A percentile compares a stretch with the other conserved stretches of the same genome.
Conservation (phyloP, 92 coral and sea anemone species). For the Palythoa grandiflora region DNA sequence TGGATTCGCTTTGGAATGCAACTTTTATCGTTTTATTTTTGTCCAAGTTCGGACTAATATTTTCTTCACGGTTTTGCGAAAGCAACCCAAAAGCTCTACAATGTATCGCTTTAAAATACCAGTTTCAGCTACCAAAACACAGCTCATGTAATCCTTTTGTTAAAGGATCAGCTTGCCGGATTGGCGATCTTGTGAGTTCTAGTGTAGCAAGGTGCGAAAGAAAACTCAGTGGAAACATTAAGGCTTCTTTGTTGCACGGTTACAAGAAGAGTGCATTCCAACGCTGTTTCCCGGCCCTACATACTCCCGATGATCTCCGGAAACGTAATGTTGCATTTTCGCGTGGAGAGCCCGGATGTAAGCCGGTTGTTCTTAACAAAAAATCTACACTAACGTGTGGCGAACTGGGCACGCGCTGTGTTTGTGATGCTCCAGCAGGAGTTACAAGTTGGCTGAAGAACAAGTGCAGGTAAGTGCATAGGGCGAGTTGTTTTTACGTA, state of each 20-base stretch:
- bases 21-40: conserved; percentile 9
- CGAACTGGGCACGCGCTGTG: conserved; percentile 93
- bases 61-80: conserved; percentile 75
- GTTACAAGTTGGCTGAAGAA: conserved; percentile 70
- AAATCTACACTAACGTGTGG: conserved; percentile 76
- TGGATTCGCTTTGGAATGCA: not conserved
- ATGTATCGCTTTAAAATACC: conserved; percentile 85
- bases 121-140: conserved; percentile 80
- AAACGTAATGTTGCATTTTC: conserved; percentile 81
- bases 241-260: conserved; percentile 60
- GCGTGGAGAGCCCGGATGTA: conserved; percentile 86
- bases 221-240: conserved; percentile 65
- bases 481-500: not conserved
- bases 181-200: conserved; percentile 89
- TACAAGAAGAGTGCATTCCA: conserved; percentile 50
- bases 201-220: conserved; percentile 82
- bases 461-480: conserved; percentile 74
- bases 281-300: conserved; percentile 80
- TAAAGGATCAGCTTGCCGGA: conserved; percentile 65
- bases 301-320: conserved; percentile 64
- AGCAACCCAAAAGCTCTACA: conserved; percentile 79
- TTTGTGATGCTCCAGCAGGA: conserved; percentile 88
- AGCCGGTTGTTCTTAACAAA: conserved; percentile 49
- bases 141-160: conserved; percentile 81
- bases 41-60: not conserved